These are phyloP conservation scores for Lasioglossum calceatum DNA, from an alignment of 2,888 invertebrate species.

Conservation along the genomic window DNA sequence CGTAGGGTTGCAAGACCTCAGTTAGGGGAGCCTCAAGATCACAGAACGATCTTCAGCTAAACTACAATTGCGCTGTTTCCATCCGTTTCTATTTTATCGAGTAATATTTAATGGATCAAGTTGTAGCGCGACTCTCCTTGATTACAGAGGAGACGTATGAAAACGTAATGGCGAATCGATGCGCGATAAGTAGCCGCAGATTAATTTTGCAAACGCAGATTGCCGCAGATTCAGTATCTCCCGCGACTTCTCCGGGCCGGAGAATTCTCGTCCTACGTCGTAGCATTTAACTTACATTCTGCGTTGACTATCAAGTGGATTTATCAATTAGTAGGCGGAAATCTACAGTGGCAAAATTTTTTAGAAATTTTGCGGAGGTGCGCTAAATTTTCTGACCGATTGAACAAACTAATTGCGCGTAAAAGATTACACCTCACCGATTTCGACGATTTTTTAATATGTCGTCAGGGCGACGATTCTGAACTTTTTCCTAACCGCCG, in stretches of 20 bases:
- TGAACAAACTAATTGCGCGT: not conserved
- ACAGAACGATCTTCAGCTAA: not conserved
- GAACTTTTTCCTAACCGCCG: too few species aligned
- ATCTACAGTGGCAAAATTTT: not conserved
- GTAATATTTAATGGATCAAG: not conserved
- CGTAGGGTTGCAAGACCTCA: not conserved
- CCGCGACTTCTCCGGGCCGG: not conserved
- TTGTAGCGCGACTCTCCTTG: not conserved
- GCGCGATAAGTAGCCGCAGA: not conserved
- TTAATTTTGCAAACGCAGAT: not conserved
- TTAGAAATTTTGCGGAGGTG: too few species aligned
- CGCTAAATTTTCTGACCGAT: not conserved
- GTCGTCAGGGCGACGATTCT: too few species aligned
- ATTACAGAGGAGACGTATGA: slow-evolving; percentile 22
- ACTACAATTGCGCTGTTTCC: slow-evolving; percentile 17
- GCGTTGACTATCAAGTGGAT: not conserved
- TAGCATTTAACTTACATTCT: not conserved
- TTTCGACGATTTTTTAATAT: too few species aligned
- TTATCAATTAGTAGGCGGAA: not conserved
- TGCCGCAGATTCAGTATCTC: not conserved
- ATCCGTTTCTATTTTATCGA: slow-evolving; percentile 6
- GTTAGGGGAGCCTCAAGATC: slow-evolving; percentile 14
- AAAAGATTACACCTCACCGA: too few species aligned
- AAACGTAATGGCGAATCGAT: slow-evolving; percentile 15
- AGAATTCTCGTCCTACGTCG: not conserved